Base-by-base conservation (phyloP, 2,113 vertebrate genomes). In the Chloropsis cyanopogon region DNA sequence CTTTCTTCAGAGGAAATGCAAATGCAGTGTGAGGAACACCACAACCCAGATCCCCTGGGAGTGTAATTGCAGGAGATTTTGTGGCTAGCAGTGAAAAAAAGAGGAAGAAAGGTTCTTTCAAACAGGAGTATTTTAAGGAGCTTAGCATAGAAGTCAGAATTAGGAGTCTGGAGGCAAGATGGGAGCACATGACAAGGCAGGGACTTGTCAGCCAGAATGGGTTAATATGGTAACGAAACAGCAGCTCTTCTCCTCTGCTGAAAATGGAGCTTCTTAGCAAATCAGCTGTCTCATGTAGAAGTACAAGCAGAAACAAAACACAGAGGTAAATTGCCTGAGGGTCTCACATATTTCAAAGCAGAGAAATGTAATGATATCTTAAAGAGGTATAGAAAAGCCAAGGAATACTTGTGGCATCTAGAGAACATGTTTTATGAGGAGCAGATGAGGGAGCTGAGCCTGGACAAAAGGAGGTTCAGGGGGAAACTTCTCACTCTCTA, bases 361-460 rank as follows among this genome's bases (percentile, higher is more conserved):
- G 22, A 92, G 82, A 95, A 97, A 72, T 76, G 88, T 97, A 97
- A 97, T 96, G 97, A 82, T 96, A 87, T 92, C 96, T 95, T 86
- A 86, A 93, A 96, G 96, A 88, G 86, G 78, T 72, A 91, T 24
- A 96, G 95, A 92, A 88, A 86, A 31, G 93, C 93, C 70, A 47
- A 86, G 73, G 92, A 96, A 94, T 96, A 95, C 92, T 95, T 94
- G 91, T 88, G 50, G 84, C 53, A 42, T 90, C 65, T 39, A 46
- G n/a, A 78, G 28, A 71, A 59, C 20, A 23, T n/a, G 19, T 57
- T 42, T 50, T 33, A 12, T 7, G 20, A 52, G 44, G 13, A 84
- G 73, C 11, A 23, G 59, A 65, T 90, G 71, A 56, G 35, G 47
- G 54, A 69, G 11, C 31, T 78, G 37, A 78, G 22, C 42, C 14